Base-by-base conservation (phyloP, 2,113 vertebrate species). In the Burhinus oedicnemus region DNA sequence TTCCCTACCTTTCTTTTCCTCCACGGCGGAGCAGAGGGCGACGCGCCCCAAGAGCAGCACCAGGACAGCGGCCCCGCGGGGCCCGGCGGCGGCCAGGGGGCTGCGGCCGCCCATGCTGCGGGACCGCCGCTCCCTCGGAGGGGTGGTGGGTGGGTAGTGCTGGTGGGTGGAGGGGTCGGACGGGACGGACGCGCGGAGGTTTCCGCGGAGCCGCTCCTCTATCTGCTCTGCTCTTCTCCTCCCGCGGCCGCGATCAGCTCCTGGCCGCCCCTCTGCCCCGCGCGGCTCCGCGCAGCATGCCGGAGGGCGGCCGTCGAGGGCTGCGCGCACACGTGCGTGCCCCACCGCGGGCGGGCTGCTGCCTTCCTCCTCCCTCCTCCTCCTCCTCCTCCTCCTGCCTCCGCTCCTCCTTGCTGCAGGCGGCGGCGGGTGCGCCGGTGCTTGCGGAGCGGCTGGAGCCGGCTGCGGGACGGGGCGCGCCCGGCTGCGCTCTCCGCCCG, bases 1-100 rank as follows among this genome's bases (percentile, higher is more conserved):
- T n/a, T 44, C 34, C 20, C 15, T 97, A 98, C 98, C 98, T 97
- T 88, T 97, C 94, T 98, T 98, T 16, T 98, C 98, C 84, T 98
- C 97, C 92, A 96, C 95, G 54, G 97, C 94, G 38, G 45, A 69
- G 45, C 93, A 77, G 27, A 82, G 34, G 18, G 25, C 85, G 52
- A 93, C 11, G 66, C 54, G 55, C 30, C 89, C 90, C 15, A 93
- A 94, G 15, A 98, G 80, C 91, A 94, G 93, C 93, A 68, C 52
- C 89, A 94, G 90, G 77, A 96, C 94, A 93, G 93, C 83, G 45
- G 94, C 83, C 8, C 90, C 65, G 17, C 52, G 74, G 7, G 91
- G 80, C 49, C 68, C 19, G n/a, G 64, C 40, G 40, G 72, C 65
- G 60, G 82, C 17, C 60, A 30, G 32, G 47, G 71, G 47, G 34